phyloP scores from a whole-genome alignment of 2,797 vertebrate species.

The Nyctibius grandis region DNA sequence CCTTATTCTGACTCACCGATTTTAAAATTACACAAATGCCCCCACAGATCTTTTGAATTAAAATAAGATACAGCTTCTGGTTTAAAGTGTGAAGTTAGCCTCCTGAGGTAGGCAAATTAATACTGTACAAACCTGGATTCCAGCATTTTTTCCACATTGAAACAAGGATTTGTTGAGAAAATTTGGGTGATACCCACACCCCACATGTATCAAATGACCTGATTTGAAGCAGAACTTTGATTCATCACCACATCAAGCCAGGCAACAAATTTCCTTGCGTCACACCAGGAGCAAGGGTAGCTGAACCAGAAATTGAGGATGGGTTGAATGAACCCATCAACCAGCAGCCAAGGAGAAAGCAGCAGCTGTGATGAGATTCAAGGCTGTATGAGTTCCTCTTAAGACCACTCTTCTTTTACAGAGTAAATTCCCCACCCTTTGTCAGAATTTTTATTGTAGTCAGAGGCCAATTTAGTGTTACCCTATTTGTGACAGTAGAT shows the following conservation, averaged over 20 bases:
- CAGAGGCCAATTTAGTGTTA: background rate
- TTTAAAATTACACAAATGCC: constrained; percentile 26
- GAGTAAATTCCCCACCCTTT: background rate
- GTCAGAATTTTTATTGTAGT: background rate
- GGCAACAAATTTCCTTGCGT: background rate
- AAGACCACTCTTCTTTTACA: rapidly evolving
- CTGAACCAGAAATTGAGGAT: background rate
- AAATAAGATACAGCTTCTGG: background rate
- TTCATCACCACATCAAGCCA: background rate
- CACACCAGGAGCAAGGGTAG: background rate
- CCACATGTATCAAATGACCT: background rate
- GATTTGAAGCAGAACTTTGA: background rate
- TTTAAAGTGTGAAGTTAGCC: background rate
- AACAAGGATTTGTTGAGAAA: background rate
- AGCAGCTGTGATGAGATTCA: background rate
- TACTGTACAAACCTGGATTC: background rate
- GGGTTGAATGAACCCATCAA: background rate
- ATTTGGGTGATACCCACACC: background rate
- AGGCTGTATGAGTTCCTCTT: background rate
- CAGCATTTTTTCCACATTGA: background rate
- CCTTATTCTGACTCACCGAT: constrained; percentile 36
- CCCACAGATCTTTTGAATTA: constrained; percentile 32
- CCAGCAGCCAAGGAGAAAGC: background rate
- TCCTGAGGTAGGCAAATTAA: background rate
- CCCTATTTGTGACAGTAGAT: background rate